Evolutionary conservation across 2,113 vertebrate genomes (phyloP).

Genomic region (Neodontobutis hainanensis): DNA sequence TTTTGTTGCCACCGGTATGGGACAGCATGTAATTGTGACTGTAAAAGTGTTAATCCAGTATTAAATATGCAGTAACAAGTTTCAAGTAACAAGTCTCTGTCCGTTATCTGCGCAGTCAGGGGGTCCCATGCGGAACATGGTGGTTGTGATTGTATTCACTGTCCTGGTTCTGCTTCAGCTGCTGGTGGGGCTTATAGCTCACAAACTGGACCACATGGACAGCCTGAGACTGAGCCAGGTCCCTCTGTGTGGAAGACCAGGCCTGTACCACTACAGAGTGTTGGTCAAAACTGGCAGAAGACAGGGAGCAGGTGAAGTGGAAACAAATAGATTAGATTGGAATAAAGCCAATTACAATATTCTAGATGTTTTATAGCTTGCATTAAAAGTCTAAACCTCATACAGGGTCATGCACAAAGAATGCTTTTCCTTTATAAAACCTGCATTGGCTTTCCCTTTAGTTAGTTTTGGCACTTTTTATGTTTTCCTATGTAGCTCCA

Average conservation of each 20-base stretch:
- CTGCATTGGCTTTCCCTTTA: no score
- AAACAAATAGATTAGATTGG: no score
- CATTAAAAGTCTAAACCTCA: no score
- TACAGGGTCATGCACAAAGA: no score
- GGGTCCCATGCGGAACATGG: conserved; percentile 59
- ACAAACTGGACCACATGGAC: conserved; percentile 82
- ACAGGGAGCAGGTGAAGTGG: conserved; percentile 74
- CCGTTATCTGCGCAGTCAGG: conserved; percentile 56
- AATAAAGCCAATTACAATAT: no score
- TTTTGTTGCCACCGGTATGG: conserved; percentile 79
- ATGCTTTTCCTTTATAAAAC: no score
- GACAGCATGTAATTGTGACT: background rate
- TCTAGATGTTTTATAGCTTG: no score
- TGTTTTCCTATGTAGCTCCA: no score
- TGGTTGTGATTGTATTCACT: conserved; percentile 76
- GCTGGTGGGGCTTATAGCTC: conserved; percentile 76
- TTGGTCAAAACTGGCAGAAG: conserved; percentile 83
- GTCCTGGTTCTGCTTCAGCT: conserved; percentile 76
- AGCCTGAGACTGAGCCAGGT: conserved; percentile 70
- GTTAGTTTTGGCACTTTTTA: no score
- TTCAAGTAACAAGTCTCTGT: no score
- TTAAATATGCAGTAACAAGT: background rate
- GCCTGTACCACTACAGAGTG: conserved; percentile 79
- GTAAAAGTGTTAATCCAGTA: background rate
- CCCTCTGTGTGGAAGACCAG: conserved; percentile 77